Conservation (phyloP, 2,797 vertebrate species). For the Taenioides sp. region DNA sequence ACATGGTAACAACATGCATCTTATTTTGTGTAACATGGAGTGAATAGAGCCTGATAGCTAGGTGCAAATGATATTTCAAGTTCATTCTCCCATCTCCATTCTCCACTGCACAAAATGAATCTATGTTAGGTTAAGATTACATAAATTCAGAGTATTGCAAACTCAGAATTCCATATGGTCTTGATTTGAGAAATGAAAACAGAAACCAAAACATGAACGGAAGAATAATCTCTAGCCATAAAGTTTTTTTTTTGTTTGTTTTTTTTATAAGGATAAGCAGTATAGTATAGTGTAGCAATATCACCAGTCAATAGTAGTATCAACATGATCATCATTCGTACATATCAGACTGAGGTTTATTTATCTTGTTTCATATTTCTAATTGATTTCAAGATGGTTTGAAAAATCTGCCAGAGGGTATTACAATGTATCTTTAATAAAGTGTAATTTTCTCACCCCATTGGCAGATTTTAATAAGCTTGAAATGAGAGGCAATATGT, state of each 20-base stretch:
- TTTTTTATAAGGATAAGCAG: no score
- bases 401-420: not conserved
- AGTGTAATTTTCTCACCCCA: not conserved
- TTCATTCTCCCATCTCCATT: no score
- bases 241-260: no score
- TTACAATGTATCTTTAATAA: not conserved
- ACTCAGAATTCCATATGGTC: no score
- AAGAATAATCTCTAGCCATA: no score
- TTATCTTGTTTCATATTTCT: not conserved
- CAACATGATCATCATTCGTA: not conserved
- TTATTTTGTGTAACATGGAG: not conserved
- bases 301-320: not conserved
- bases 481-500: slow-evolving; percentile 3
- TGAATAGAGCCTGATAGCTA: not conserved
- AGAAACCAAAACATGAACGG: no score
- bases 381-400: not conserved
- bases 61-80: not conserved
- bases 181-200: no score
- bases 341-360: not conserved
- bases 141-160: no score
- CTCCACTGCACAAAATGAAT: no score
- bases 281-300: no score
- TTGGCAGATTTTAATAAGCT: not conserved
- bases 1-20: not conserved
- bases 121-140: no score